Percentiles rank a stretch among this genome's conserved stretches.
These are phyloP conservation scores for Eleginops maclovinus DNA, from an alignment of 2,113 vertebrate genomes.

Conservation along the genomic window DNA sequence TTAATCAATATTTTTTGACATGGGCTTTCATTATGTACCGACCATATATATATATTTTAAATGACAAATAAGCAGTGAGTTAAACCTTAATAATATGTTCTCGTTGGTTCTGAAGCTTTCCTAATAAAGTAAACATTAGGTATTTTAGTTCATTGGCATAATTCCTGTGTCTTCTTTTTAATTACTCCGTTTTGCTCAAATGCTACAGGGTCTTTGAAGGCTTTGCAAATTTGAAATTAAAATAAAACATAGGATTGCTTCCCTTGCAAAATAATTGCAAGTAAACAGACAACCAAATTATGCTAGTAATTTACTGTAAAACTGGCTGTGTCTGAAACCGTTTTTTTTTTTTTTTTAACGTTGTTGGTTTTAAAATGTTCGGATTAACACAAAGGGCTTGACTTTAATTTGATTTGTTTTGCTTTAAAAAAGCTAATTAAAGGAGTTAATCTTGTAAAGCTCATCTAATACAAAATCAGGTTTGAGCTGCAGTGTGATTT, in stretches of 20 bases:
- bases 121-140: conserved; percentile 9
- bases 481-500: neutral
- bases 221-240: conserved; percentile 25
- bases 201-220: conserved; percentile 33
- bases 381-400: conserved; percentile 4
- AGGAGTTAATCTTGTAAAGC: neutral
- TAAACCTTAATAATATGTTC: conserved; percentile 8
- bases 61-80: neutral
- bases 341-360: too few species aligned
- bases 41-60: conserved; percentile 14
- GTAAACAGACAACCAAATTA: conserved; percentile 23
- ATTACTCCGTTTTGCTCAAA: conserved; percentile 14
- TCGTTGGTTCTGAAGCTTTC: neutral
- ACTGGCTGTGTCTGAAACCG: neutral
- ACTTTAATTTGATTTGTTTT: neutral
- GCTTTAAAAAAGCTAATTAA: neutral
- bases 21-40: neutral
- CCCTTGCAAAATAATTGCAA: conserved; percentile 36
- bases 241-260: too few species aligned
- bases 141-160: conserved; percentile 44
- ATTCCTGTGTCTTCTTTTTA: neutral
- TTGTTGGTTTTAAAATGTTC: too few species aligned
- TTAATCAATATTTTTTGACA: neutral
- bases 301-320: conserved; percentile 31
- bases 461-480: neutral